These are phyloP conservation scores for Lordiphosa mommai DNA, from an alignment of 1,140 invertebrate genomes.

Conservation along the genomic window DNA sequence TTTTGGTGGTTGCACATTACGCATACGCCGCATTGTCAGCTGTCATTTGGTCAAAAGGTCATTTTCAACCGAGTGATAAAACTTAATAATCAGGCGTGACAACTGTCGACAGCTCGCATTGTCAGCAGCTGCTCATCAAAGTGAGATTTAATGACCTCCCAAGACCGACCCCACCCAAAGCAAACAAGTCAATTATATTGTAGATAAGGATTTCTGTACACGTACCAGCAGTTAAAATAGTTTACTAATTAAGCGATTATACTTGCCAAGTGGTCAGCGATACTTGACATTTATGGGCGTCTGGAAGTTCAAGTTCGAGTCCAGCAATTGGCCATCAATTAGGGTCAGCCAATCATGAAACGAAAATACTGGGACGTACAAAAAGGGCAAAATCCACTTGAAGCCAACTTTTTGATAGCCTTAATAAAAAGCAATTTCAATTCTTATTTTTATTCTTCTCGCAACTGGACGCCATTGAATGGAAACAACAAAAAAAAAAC, in stretches of 20 bases:
- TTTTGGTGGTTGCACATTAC: conserved; percentile 12
- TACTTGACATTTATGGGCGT: not conserved
- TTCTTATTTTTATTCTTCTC: not conserved
- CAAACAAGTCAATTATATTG: conserved; percentile 10
- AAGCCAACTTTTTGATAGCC: conserved; percentile 14
- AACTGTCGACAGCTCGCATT: not conserved
- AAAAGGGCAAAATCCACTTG: conserved; percentile 16
- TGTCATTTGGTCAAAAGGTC: conserved; percentile 8
- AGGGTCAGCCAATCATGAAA: conserved; percentile 10
- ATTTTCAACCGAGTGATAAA: conserved; percentile 1
- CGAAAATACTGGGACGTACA: too few relatives aligned
- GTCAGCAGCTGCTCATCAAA: conserved; percentile 36
- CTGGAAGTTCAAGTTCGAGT: not conserved
- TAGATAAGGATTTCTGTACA: conserved; percentile 11
- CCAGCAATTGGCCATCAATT: conserved; percentile 4
- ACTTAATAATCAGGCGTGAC: too few relatives aligned
- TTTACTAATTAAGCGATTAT: conserved; percentile 54
- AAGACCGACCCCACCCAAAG: not conserved
- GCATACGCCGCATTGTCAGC: conserved; percentile 17
- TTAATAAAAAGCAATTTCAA: conserved; percentile 10
- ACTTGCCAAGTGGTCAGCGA: not conserved
- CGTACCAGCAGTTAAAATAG: conserved; percentile 48
- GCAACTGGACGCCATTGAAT: conserved; percentile 12
- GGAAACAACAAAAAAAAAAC: not conserved
- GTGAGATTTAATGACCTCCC: conserved; percentile 46